Base-by-base conservation (phyloP, 2,888 invertebrate species). In the Myathropa florea region DNA sequence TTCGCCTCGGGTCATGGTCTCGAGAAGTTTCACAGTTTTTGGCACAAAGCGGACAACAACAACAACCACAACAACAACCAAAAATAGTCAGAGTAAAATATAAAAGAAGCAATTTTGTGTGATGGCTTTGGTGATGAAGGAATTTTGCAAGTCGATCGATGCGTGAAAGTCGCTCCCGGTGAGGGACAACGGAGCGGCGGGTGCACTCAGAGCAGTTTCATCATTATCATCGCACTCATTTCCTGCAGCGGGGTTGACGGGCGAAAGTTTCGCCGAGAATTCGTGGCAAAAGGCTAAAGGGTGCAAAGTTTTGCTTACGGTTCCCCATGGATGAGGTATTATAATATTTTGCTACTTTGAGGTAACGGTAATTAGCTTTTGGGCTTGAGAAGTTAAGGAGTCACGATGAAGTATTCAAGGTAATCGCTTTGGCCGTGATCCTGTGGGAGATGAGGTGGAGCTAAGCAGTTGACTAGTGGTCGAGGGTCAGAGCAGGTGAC, bases 21-120 rank as follows among this genome's bases (percentile, higher is more conserved):
- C 64, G 33, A 57, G 64, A 64, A 73, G 64, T 73, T 73, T 64
- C 24, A 64, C 46, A 63, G 64, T 64, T 73, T 64, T 14, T 53
- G 18, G 33, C 21, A 26, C 26, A n/a, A 61, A 28, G 6, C 28
- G 30, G 23, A 23, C 3, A 18, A 46, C n/a, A 36, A 14, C 14
- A n/a, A 39, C 39, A n/a, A 18, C 39, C 7, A 46, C 7, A 18
- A 46, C n/a, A 33, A 33, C 12, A 10, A 33, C 4, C 46, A 46
- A n/a, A n/a, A n/a, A n/a, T n/a, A n/a, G n/a, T n/a, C n/a, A n/a
- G n/a, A n/a, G n/a, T n/a, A n/a, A n/a, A n/a, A 18, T 7, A 46
- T 6, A 18, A 18, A 7, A 18, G 46, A 46, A 7, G 7, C 18
- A 18, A 46, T 46, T 46, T 46, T 18, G 46, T 18, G 46, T 7